Percentiles rank a stretch among this genome's conserved stretches.
phyloP scores from a whole-genome alignment of 2,888 invertebrate genomes.

The Neoitamus cyanurus region DNA sequence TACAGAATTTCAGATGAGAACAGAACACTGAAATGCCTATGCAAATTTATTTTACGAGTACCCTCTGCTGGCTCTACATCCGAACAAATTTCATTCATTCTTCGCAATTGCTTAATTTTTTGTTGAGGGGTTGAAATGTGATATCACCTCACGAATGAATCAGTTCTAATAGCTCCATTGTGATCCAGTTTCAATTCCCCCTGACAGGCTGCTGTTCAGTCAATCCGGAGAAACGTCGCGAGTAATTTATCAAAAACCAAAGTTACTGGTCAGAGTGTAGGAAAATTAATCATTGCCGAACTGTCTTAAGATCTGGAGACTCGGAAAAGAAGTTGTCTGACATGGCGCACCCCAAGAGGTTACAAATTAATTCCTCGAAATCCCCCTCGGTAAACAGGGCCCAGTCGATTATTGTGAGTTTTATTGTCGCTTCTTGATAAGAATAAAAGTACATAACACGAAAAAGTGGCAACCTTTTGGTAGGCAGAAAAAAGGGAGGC shows the following conservation, averaged over 20 bases:
- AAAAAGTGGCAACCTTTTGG: conserved; percentile 36
- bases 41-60: neutral
- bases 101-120: neutral
- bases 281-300: conserved; percentile 44
- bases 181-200: conserved; percentile 22
- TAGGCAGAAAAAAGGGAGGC: conserved; percentile 7
- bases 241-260: conserved; percentile 44
- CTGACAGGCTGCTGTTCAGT: neutral
- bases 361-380: conserved; percentile 55
- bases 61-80: neutral
- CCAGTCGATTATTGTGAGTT: conserved; percentile 44
- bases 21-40: neutral
- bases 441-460: conserved; percentile 34
- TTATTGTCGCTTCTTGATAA: conserved; percentile 43
- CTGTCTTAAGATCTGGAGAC: conserved; percentile 13
- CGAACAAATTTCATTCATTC: neutral
- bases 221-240: conserved; percentile 7
- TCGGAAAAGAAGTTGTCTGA: conserved; percentile 36
- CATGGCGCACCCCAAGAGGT: conserved; percentile 51
- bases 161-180: neutral
- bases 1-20: neutral
- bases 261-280: conserved; percentile 45
- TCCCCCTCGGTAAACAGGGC: conserved; percentile 46
- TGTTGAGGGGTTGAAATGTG: neutral
- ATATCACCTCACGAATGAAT: conserved; percentile 2